These are phyloP conservation scores for Eupithecia inturbata DNA, from an alignment of 2,888 invertebrate species.

Conservation along the genomic window DNA sequence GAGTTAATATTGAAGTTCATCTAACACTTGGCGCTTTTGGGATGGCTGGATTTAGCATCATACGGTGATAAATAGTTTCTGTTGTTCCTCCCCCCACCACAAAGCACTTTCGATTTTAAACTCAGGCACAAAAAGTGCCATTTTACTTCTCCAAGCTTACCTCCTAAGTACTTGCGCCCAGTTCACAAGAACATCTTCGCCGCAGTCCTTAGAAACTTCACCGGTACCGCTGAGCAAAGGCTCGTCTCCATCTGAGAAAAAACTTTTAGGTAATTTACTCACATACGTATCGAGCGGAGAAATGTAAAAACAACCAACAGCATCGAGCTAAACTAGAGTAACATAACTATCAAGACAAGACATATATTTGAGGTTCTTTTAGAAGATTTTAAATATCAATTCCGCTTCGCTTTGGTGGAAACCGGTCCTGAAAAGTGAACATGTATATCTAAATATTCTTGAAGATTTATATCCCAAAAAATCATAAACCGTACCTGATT, in stretches of 20 bases:
- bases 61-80: not conserved
- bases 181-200: slow-evolving; percentile 94
- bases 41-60: not conserved
- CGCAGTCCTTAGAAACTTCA: slow-evolving; percentile 97
- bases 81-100: not conserved
- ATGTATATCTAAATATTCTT: not conserved
- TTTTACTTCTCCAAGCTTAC: slow-evolving; percentile 60
- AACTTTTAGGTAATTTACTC: not conserved
- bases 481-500: slow-evolving; percentile 81
- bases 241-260: slow-evolving; percentile 91
- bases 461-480: not conserved
- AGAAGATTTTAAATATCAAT: no score
- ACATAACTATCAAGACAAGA: no score
- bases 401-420: no score
- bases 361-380: no score
- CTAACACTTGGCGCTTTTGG: not conserved
- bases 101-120: not conserved
- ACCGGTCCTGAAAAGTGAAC: not conserved
- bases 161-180: slow-evolving; percentile 95
- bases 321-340: no score
- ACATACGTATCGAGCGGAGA: not conserved
- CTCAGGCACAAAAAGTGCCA: not conserved
- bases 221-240: slow-evolving; percentile 99
- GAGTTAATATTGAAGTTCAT: not conserved
- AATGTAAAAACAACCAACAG: not conserved